These are phyloP conservation scores for Nannobrachium achirus DNA, from an alignment of 2,113 vertebrate genomes.

Conservation along the genomic window DNA sequence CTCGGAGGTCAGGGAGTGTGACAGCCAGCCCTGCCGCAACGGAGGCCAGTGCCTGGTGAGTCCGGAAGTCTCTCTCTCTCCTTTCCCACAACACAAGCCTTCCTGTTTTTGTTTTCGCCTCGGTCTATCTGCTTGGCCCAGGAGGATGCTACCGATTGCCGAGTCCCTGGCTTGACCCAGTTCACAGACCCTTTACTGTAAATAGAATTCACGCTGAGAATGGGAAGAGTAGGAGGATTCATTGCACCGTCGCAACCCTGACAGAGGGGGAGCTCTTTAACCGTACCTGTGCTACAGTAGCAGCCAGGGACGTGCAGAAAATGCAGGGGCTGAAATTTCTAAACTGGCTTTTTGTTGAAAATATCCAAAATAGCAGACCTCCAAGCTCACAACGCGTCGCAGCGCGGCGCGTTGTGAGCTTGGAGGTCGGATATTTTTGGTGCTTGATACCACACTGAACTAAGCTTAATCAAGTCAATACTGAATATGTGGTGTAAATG, in stretches of 20 bases:
- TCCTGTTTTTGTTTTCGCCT: slow-evolving; percentile 80
- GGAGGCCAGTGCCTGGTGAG: slow-evolving; percentile 93
- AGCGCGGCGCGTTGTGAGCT: too few relatives aligned
- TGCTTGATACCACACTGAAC: too few relatives aligned
- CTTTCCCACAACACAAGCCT: slow-evolving; percentile 79
- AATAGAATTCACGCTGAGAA: slow-evolving; percentile 67
- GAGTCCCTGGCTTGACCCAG: slow-evolving; percentile 74
- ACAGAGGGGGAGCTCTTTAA: neutral
- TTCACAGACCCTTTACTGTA: slow-evolving; percentile 72
- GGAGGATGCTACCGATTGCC: slow-evolving; percentile 79
- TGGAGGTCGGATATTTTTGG: too few relatives aligned
- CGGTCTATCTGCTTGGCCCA: slow-evolving; percentile 68
- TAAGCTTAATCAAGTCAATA: too few relatives aligned
- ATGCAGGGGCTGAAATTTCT: too few relatives aligned
- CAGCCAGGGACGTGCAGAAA: too few relatives aligned
- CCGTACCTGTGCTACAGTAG: too few relatives aligned
- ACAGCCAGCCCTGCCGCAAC: slow-evolving; percentile 92
- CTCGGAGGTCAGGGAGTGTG: slow-evolving; percentile 90
- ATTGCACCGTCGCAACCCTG: too few relatives aligned
- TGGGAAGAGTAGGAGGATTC: slow-evolving; percentile 18
- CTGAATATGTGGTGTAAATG: too few relatives aligned
- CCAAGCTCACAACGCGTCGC: too few relatives aligned
- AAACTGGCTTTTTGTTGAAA: too few relatives aligned
- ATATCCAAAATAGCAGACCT: too few relatives aligned
- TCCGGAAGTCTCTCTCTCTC: slow-evolving; percentile 72